Base-by-base conservation (phyloP, 92 coral and sea anemone genomes). In the Heteractis magnifica region DNA sequence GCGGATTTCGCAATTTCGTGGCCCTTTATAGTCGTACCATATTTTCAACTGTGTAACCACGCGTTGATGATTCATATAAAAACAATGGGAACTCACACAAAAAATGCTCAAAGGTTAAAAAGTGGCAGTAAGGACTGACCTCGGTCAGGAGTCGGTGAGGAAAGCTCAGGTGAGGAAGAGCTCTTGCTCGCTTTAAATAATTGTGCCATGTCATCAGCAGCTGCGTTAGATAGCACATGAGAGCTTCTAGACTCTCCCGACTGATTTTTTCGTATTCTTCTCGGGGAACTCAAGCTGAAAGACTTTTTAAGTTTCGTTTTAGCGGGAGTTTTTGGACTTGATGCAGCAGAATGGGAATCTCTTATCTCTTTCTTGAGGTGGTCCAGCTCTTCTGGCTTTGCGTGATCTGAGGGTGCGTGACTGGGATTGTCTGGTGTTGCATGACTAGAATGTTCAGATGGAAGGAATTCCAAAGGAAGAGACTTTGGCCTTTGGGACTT, bases 161-260 rank as follows among this genome's bases (percentile, higher is more conserved):
- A 87, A 34, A 93, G 44, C 76, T 93, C 97, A 6, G 97, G 97
- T 41, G 97, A 93, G 11, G 97, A 93, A 5, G 97, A 85, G 62
- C 97, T 89, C 84, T 91, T 93, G 80, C 82, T 89, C 15, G 92
- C 87, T 60, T 86, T 75, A 68, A 79, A 51, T 11, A 83, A 53
- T 6, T 58, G 50, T 13, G 65, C 77, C 56, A 49, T 13, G 73
- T 85, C 93, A 48, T 89, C 92, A 10, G 87, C 90, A 72, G 82
- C 85, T 55, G 71, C 78, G 64, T 82, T 86, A 56, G 65, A 75
- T 73, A 88, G 53, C 4, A 51, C 77, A 52, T 86, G 71, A 10
- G 92, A 80, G 49, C 81, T 91, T 60, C 83, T 90, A 41, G 79
- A 72, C 75, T 83, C 74, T 51, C 86, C 83, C 13, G 94, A 86